These are phyloP conservation scores for Drosophila orena DNA, from an alignment of 1,140 invertebrate genomes.

Conservation along the genomic window DNA sequence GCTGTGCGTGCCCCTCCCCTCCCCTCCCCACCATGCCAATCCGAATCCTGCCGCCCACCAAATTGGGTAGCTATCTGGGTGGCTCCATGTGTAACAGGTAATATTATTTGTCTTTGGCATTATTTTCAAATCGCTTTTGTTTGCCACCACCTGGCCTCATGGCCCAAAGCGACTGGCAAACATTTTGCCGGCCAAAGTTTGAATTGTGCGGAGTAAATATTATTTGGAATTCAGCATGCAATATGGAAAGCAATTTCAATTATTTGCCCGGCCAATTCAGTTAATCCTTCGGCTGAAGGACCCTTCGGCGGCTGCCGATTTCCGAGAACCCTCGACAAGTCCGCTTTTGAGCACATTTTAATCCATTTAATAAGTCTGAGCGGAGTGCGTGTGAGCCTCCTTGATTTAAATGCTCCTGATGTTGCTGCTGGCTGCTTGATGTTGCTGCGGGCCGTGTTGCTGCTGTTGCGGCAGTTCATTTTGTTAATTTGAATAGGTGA, in stretches of 20 bases:
- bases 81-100: conserved; percentile 65
- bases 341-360: conserved; percentile 62
- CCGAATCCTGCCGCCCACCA: not conserved
- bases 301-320: conserved; percentile 35
- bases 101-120: conserved; percentile 82
- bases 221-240: conserved; percentile 38
- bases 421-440: conserved; percentile 13
- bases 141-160: conserved; percentile 37
- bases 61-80: conserved; percentile 3
- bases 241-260: conserved; percentile 63
- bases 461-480: conserved; percentile 40
- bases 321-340: conserved; percentile 34
- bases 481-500: conserved; percentile 67
- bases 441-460: conserved; percentile 35
- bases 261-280: conserved; percentile 60
- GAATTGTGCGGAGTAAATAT: conserved; percentile 63
- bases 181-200: conserved; percentile 57
- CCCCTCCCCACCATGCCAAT: not conserved
- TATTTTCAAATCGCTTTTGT: conserved; percentile 82
- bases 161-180: conserved; percentile 26
- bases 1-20: conserved; percentile 18
- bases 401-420: conserved; percentile 64
- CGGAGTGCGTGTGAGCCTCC: conserved; percentile 33
- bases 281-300: conserved; percentile 47
- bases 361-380: conserved; percentile 61